A percentile compares a stretch with the other conserved stretches of the same genome.
Evolutionary conservation across 2,113 vertebrate species (phyloP).

Genomic region (Phalacrocorax aristotelis): DNA sequence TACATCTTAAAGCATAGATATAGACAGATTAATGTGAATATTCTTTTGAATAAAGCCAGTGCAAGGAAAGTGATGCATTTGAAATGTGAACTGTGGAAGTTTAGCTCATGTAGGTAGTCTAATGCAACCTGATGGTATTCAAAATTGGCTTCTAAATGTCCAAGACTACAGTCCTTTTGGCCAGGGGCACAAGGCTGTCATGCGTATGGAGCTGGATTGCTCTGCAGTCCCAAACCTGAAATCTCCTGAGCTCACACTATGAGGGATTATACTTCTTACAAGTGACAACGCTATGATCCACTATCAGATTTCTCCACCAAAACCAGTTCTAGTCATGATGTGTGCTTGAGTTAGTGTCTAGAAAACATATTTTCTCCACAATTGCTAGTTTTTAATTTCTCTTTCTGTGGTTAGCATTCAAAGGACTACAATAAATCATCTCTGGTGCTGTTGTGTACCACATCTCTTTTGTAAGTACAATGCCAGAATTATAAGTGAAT

Average conservation of each 20-base stretch:
- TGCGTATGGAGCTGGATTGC: neutral
- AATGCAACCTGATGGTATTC: neutral
- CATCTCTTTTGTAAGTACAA: neutral
- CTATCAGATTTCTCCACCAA: neutral
- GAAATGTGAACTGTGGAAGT: neutral
- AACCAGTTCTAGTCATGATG: neutral
- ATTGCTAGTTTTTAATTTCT: neutral
- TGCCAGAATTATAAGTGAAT: neutral
- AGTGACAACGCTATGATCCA: neutral
- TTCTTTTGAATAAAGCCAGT: neutral
- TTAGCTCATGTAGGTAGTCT: neutral
- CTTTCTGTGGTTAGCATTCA: neutral
- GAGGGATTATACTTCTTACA: neutral
- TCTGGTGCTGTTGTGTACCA: neutral
- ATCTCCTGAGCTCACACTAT: neutral
- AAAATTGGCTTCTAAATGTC: neutral
- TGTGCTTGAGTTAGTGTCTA: neutral
- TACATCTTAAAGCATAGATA: neutral
- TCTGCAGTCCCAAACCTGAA: neutral
- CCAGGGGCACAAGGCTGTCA: neutral
- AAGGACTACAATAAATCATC: neutral
- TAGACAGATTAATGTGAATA: neutral
- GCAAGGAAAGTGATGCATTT: neutral
- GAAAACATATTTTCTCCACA: neutral
- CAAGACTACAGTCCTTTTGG: neutral